Evolutionary conservation across 2,797 vertebrate genomes (phyloP), one percentile per base, ranked within the genome.

Genomic region (Enteromius paludinosus): DNA sequence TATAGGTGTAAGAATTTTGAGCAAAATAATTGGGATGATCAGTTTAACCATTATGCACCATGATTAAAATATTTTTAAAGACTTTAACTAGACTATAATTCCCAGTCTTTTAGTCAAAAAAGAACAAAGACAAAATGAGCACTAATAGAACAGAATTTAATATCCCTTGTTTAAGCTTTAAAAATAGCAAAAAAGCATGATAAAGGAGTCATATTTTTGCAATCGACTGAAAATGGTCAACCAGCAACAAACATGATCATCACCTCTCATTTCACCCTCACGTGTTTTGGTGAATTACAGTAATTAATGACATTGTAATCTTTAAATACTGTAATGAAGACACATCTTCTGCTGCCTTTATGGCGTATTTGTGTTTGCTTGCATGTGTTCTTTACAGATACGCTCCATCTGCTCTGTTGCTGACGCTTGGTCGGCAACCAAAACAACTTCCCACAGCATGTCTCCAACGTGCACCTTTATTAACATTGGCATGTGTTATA

Each of bases 401-500:
- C 68, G 56, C 66, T 71, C 61, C 49, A 66, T 59, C 83, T 73
- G 52, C 81, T 88, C 76, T 79, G n/a, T 84, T 84, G 56, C 61
- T 38, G 7, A 56, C 15, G 38, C 65, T 54, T 43, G 17, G 70
- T 81, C 64, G 9, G 72, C 56, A 54, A 84, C 70, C 33, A 87
- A 89, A 83, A 86, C 76, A 84, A 74, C n/a, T 64, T 79, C 74
- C 77, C 65, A 72, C 84, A 68, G 65, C 66, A 66, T 61, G 78
- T 86, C 84, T 78, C 78, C 54, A 74, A n/a, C 12, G 28, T 35
- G 72, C 71, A 28, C 56, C 47, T 86, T 89, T 88, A 86, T 87
- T 84, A 88, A 85, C 62, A 70, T 45, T 85, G 84, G 74, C 84
- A 84, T 84, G 84, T 80, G 47, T 79, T 68, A 62, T 82, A 79